These are phyloP conservation scores for Mycalesis mineus DNA, from an alignment of 2,888 invertebrate species.

Conservation along the genomic window DNA sequence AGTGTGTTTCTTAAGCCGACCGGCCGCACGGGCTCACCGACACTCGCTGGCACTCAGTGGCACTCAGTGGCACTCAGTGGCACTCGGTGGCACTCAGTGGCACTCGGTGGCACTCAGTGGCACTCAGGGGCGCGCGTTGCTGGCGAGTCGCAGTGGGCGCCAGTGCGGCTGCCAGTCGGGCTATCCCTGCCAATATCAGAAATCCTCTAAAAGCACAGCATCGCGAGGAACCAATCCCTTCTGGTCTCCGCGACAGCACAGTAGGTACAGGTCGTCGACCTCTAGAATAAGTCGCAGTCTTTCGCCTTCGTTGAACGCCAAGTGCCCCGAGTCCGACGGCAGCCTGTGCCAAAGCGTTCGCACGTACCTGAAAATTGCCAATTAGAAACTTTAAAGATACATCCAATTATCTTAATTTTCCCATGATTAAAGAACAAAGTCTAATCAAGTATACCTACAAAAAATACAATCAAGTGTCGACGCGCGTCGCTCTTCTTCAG, in stretches of 20 bases:
- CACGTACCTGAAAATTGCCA: constrained; percentile 75
- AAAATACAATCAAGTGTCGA: too few relatives aligned
- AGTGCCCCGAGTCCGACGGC: constrained; percentile 87
- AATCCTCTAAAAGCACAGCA: constrained; percentile 79
- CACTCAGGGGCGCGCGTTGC: constrained; percentile 19
- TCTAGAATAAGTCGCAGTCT: constrained; percentile 84
- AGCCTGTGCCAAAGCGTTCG: constrained; percentile 85
- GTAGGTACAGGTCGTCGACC: constrained; percentile 85
- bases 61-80: too few relatives aligned
- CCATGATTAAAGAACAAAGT: too few relatives aligned
- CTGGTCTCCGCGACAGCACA: constrained; percentile 86
- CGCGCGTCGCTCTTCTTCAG: too few relatives aligned
- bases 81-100: too few relatives aligned
- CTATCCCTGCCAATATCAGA: constrained; percentile 71
- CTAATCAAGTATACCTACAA: too few relatives aligned
- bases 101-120: too few relatives aligned
- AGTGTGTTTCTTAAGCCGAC: constrained; percentile 3
- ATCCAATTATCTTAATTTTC: too few relatives aligned
- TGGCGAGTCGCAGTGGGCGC: constrained; percentile 57
- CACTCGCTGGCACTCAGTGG: too few relatives aligned
- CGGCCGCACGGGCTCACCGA: not conserved
- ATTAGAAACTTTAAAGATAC: too few relatives aligned
- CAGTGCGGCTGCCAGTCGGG: constrained; percentile 67
- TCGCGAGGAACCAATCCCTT: constrained; percentile 87
- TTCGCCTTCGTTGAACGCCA: constrained; percentile 88